phyloP scores from a whole-genome alignment of 2,797 vertebrate genomes.

The Heterohyrax brucei region DNA sequence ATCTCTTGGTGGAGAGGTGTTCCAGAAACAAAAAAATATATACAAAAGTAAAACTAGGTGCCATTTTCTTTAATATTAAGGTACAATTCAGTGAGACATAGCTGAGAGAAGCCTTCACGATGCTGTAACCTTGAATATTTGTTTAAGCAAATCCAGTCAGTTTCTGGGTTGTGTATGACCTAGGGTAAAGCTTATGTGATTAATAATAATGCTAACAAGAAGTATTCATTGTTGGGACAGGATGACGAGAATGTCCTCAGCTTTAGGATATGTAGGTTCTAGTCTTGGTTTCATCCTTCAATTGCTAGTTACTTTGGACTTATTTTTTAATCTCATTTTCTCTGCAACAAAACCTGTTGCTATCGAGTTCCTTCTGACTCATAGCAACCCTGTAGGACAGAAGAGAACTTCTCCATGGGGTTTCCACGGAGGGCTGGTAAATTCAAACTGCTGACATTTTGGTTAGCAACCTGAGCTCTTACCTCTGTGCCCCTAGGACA shows the following conservation, averaged over 20 bases:
- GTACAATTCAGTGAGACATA: not conserved
- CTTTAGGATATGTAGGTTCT: not conserved
- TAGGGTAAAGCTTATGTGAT: not conserved
- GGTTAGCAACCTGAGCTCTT: too few species aligned
- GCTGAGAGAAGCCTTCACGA: not conserved
- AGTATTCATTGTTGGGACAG: not conserved
- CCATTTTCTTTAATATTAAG: constrained; percentile 19
- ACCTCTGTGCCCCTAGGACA: not conserved
- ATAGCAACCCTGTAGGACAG: too few species aligned
- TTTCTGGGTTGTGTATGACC: not conserved
- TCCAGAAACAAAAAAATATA: not conserved
- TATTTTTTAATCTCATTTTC: not conserved
- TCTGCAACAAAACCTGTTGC: not conserved
- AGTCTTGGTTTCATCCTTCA: not conserved
- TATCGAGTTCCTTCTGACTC: too few species aligned
- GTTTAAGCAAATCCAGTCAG: not conserved
- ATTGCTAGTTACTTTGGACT: not conserved
- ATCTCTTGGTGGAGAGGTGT: not conserved
- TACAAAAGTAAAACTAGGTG: constrained; percentile 9
- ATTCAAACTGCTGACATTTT: too few species aligned
- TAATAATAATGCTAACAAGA: not conserved
- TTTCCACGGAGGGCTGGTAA: too few species aligned
- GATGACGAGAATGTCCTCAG: not conserved
- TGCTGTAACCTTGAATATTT: not conserved
- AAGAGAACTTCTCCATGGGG: too few species aligned